Evolutionary conservation across 2,797 vertebrate genomes (phyloP).

Genomic region (Halcyon chelicuti): DNA sequence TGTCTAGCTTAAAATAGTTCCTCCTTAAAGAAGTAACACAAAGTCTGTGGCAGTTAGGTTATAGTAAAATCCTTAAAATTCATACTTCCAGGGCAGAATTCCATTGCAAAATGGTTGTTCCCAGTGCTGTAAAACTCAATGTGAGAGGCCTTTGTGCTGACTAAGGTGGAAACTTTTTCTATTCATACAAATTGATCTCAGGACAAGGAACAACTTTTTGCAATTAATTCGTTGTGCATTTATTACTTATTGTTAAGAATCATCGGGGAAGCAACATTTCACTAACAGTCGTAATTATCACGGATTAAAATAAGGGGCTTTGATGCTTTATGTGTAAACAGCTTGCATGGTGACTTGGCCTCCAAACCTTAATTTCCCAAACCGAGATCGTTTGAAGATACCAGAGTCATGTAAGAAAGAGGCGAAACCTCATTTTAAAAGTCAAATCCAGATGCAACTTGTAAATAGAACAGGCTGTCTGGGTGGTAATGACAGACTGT

Average conservation of each 20-base stretch:
- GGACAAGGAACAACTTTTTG: neutral
- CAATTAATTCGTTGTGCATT: neutral
- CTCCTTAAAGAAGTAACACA: neutral
- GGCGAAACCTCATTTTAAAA: neutral
- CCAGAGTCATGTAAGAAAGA: neutral
- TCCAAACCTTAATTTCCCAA: neutral
- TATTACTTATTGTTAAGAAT: neutral
- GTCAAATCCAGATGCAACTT: neutral
- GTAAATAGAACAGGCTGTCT: neutral
- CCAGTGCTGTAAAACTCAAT: neutral
- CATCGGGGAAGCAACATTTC: neutral
- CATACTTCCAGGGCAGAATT: slow-evolving; percentile 25
- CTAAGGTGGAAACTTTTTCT: slow-evolving; percentile 27
- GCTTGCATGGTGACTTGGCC: neutral
- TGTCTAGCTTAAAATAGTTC: neutral
- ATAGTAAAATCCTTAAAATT: neutral
- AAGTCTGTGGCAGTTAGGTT: neutral
- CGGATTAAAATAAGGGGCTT: neutral
- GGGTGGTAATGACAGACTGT: neutral
- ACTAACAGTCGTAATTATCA: neutral
- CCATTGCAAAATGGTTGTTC: slow-evolving; percentile 44
- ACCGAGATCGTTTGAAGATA: neutral
- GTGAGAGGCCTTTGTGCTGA: slow-evolving; percentile 26
- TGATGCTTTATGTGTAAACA: slow-evolving; percentile 9
- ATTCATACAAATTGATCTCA: neutral